phyloP scores from a whole-genome alignment of 2,888 invertebrate genomes.

The Amblyteles armatorius region DNA sequence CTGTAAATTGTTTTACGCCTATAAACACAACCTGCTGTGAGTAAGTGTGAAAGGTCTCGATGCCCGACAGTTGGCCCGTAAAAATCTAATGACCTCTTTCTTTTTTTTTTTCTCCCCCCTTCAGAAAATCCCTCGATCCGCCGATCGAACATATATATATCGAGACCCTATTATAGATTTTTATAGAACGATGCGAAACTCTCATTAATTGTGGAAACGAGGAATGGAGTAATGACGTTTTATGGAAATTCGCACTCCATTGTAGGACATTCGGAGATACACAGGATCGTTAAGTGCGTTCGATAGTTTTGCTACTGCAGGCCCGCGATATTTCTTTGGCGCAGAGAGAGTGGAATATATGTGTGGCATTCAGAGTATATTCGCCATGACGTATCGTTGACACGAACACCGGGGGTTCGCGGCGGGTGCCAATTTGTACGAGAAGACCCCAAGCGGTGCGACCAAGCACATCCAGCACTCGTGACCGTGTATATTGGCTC shows the following conservation, averaged over 20 bases:
- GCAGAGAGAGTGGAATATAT: constrained; percentile 39
- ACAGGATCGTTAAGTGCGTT: constrained; percentile 8
- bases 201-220: constrained; percentile 8
- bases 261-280: background rate
- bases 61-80: constrained; percentile 81
- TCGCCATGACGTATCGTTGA: constrained; percentile 80
- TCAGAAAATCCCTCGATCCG: background rate
- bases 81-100: constrained; percentile 78
- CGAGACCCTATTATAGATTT: background rate
- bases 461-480: constrained; percentile 68
- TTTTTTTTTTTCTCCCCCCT: constrained; percentile 11
- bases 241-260: constrained; percentile 23
- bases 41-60: constrained; percentile 60
- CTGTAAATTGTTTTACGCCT: constrained; percentile 84
- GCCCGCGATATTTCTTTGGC: constrained; percentile 20
- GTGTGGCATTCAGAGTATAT: constrained; percentile 71
- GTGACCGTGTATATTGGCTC: constrained; percentile 26
- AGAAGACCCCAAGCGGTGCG: constrained; percentile 79
- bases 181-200: background rate
- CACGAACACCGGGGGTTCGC: constrained; percentile 75
- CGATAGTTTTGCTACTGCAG: constrained; percentile 10
- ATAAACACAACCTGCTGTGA: constrained; percentile 82
- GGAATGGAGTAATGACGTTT: background rate
- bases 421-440: constrained; percentile 82
- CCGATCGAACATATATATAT: constrained; percentile 42